Percentiles rank a stretch among this genome's conserved stretches.
Conservation (phyloP, 2,888 invertebrate species). For the Gastracanthus pulcherrimus region DNA sequence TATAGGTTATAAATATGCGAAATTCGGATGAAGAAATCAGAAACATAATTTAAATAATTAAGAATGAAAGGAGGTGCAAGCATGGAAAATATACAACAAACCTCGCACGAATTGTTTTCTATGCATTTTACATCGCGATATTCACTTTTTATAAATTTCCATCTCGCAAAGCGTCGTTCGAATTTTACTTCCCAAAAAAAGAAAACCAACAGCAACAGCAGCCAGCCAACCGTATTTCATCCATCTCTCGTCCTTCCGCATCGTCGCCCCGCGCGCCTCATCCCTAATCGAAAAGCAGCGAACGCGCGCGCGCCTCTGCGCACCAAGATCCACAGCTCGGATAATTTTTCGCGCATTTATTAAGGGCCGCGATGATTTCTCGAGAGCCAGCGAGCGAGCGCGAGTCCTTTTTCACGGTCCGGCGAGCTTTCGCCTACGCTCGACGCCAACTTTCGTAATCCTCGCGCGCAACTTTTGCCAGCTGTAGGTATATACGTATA, state of each 20-base stretch:
- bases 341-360: slow-evolving; percentile 20
- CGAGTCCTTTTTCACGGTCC: slow-evolving; percentile 17
- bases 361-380: slow-evolving; percentile 1
- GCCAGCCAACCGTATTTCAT: neutral
- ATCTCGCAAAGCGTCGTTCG: neutral
- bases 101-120: too few species aligned
- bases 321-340: slow-evolving; percentile 6
- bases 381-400: neutral
- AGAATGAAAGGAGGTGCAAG: too few species aligned
- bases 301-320: too few species aligned
- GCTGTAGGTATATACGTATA: neutral
- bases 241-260: slow-evolving; percentile 36
- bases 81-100: too few species aligned
- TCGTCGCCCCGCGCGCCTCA: slow-evolving; percentile 44
- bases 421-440: neutral
- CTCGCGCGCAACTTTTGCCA: neutral
- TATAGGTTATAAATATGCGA: too few species aligned
- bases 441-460: slow-evolving; percentile 12
- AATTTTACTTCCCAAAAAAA: neutral
- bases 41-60: too few species aligned
- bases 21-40: too few species aligned
- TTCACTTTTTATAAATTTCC: too few species aligned
- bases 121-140: too few species aligned
- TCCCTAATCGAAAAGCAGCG: slow-evolving; percentile 13
- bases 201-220: neutral